Percentiles rank a stretch among this genome's conserved stretches.
Evolutionary conservation across 2,797 vertebrate genomes (phyloP).

Genomic region (Sphenodon punctatus): DNA sequence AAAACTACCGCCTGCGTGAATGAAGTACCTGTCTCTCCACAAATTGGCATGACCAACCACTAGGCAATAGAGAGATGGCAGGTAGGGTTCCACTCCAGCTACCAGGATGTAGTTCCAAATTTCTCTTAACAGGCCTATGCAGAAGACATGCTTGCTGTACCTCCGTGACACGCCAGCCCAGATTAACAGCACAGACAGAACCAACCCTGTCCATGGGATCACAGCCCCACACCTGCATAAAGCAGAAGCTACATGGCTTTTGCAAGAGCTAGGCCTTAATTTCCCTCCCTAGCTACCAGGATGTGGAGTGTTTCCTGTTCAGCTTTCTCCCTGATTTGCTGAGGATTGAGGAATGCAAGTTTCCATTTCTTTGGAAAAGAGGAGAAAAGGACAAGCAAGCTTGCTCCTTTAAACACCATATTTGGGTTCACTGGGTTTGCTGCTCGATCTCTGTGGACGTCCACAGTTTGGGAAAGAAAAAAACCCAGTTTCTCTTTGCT

Average conservation of each 20-base stretch:
- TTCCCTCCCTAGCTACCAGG: neutral
- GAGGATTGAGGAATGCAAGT: neutral
- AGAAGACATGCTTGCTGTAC: no score
- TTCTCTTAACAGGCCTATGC: no score
- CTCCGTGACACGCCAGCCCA: no score
- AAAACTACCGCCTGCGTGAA: no score
- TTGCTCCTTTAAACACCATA: neutral
- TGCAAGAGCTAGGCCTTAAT: neutral
- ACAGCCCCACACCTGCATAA: neutral
- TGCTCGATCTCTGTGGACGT: neutral
- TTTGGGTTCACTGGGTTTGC: neutral
- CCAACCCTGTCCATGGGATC: rapidly evolving
- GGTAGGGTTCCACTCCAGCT: no score
- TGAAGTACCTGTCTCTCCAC: no score
- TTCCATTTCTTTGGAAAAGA: neutral
- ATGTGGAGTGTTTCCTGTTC: neutral
- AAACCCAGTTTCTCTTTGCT: neutral
- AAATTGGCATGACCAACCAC: no score
- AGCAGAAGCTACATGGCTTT: neutral
- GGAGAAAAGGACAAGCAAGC: neutral
- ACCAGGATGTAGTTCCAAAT: no score
- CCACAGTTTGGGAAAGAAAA: no score
- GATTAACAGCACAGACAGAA: neutral
- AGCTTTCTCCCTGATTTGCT: neutral
- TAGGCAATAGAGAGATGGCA: no score